Percentiles rank a stretch among this genome's conserved stretches.
Evolutionary conservation across 2,888 invertebrate genomes (phyloP).

Genomic region (Drosophila colorata): DNA sequence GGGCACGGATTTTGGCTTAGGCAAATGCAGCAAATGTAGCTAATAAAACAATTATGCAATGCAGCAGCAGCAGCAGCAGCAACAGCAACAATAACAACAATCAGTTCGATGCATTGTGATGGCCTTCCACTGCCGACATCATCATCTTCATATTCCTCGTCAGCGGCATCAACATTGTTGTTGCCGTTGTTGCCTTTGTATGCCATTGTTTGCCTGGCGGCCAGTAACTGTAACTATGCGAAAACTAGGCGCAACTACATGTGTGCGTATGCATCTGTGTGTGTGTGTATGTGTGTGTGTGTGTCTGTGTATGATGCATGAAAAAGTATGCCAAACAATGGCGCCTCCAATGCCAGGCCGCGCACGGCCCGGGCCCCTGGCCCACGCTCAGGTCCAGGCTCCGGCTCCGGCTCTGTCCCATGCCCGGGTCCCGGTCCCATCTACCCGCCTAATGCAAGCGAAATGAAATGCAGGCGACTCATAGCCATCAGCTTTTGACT

Average conservation of each 20-base stretch:
- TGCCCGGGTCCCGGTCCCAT: background rate
- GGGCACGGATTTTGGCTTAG: conserved; percentile 68
- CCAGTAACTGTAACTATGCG: conserved; percentile 72
- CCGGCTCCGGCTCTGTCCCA: background rate
- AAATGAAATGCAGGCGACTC: conserved; percentile 60
- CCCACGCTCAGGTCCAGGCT: background rate
- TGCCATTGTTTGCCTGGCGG: conserved; percentile 71
- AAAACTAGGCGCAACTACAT: conserved; percentile 63
- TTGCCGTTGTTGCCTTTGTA: conserved; percentile 55
- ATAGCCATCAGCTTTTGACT: conserved; percentile 68
- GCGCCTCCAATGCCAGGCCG: conserved; percentile 71
- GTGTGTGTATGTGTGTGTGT: conserved; percentile 18
- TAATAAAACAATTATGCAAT: conserved; percentile 77
- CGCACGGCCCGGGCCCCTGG: too few species aligned
- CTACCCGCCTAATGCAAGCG: conserved; percentile 49
- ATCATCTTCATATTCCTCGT: conserved; percentile 46
- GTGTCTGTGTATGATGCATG: conserved; percentile 32
- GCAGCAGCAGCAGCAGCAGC: conserved; percentile 36
- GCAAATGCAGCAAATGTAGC: conserved; percentile 72
- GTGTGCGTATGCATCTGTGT: conserved; percentile 1
- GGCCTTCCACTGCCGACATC: conserved; percentile 38
- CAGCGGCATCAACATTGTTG: conserved; percentile 59
- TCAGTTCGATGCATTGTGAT: conserved; percentile 21
- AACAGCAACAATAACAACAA: conserved; percentile 17
- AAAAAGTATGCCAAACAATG: conserved; percentile 76